Evolutionary conservation across 2,113 vertebrate species (phyloP).

Genomic region (Chloebia gouldiae): DNA sequence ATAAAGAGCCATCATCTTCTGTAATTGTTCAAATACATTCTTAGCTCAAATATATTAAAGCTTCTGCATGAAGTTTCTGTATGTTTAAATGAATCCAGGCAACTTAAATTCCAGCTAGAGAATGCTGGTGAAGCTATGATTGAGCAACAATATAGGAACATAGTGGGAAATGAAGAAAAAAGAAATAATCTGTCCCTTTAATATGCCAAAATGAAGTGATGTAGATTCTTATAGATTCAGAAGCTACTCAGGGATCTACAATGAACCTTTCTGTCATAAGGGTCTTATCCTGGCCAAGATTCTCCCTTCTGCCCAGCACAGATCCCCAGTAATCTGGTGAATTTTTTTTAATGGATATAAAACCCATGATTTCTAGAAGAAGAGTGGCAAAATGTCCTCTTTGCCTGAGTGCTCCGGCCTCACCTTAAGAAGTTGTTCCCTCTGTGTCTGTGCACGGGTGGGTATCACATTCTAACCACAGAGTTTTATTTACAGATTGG

Average conservation of each 20-base stretch:
- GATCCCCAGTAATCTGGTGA: neutral
- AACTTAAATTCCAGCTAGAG: neutral
- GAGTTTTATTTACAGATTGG: neutral
- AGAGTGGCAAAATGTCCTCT: neutral
- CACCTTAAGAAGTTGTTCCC: neutral
- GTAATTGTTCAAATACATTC: slow-evolving; percentile 39
- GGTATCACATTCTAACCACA: fast-evolving
- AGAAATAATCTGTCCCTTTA: neutral
- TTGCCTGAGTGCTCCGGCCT: neutral
- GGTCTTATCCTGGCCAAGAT: neutral
- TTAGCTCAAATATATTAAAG: slow-evolving; percentile 24
- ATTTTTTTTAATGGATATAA: neutral
- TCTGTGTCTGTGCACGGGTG: neutral
- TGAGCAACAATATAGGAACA: neutral
- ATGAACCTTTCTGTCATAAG: neutral
- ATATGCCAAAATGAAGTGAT: neutral
- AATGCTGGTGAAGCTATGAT: neutral
- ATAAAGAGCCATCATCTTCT: slow-evolving; percentile 63
- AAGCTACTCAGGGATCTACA: neutral
- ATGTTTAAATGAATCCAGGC: neutral
- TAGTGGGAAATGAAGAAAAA: neutral
- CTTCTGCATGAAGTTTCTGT: neutral
- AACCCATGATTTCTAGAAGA: neutral
- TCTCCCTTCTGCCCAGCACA: neutral
- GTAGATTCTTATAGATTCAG: neutral